A percentile compares a stretch with the other conserved stretches of the same genome.
Conservation (phyloP, 2,888 invertebrate genomes). For the Perdita meconis region DNA sequence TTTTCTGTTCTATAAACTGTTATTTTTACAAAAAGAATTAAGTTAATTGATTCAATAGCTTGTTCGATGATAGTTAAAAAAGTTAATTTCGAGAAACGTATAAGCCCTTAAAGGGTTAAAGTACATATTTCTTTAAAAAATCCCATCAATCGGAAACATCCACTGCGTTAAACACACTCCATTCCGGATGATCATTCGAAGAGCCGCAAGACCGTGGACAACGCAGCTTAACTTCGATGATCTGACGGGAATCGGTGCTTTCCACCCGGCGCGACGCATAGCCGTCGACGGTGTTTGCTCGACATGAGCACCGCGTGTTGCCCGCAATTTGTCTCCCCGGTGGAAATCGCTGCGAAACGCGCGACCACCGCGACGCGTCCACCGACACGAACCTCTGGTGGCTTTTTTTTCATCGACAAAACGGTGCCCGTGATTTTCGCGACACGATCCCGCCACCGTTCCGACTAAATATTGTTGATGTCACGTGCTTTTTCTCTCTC, state of each 20-base stretch:
- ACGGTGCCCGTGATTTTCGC: slow-evolving; percentile 66
- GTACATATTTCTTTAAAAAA: no score
- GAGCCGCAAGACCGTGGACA: no score
- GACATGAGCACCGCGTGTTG: slow-evolving; percentile 27
- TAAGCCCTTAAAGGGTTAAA: no score
- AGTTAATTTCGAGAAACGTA: no score
- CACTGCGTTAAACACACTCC: no score
- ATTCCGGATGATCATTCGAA: no score
- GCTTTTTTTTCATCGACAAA: slow-evolving; percentile 52
- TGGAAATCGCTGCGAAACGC: slow-evolving; percentile 49
- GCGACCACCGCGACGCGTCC: slow-evolving; percentile 3
- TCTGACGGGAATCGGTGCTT: background rate
- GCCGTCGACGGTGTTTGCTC: slow-evolving; percentile 6
- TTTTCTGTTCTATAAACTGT: no score
- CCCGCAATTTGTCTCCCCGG: slow-evolving; percentile 57
- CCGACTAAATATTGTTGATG: slow-evolving; percentile 69
- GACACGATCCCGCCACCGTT: slow-evolving; percentile 59
- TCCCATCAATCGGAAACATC: no score
- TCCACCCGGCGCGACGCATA: background rate
- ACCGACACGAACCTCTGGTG: slow-evolving; percentile 5
- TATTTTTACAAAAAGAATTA: no score
- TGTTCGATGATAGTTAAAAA: no score
- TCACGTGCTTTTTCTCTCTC: slow-evolving; percentile 35
- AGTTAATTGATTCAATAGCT: no score
- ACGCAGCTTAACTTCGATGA: background rate